phyloP scores from a whole-genome alignment of 2,888 invertebrate species.

The Yponomeuta plumbellus region DNA sequence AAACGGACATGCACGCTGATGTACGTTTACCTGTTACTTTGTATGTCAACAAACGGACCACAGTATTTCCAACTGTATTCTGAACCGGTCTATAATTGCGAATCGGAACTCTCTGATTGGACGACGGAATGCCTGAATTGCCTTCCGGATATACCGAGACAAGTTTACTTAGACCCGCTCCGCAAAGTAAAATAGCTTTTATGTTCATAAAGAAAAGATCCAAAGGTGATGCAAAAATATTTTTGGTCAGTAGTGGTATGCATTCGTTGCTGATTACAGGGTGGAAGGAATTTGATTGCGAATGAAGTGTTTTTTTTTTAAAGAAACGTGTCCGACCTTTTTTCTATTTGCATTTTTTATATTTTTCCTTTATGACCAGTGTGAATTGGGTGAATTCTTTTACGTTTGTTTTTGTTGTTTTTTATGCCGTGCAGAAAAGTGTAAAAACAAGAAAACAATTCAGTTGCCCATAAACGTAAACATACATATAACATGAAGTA shows the following conservation, averaged over 20 bases:
- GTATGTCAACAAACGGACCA: neutral
- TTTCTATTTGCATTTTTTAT: neutral
- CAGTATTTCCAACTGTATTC: neutral
- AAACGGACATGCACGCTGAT: too few species aligned
- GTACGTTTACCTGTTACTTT: neutral
- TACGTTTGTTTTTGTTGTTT: neutral
- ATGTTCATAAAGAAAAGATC: neutral
- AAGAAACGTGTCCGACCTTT: neutral
- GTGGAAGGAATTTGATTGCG: conserved; percentile 12
- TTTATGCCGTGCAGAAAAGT: neutral
- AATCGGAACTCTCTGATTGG: conserved; percentile 11
- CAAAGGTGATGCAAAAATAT: neutral
- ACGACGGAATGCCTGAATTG: neutral
- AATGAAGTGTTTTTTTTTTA: conserved; percentile 3
- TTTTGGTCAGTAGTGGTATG: neutral
- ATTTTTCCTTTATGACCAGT: neutral
- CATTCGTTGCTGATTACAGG: conserved; percentile 12
- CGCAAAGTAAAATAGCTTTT: neutral
- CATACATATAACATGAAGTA: too few species aligned
- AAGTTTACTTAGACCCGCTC: neutral
- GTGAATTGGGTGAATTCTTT: neutral
- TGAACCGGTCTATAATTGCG: conserved; percentile 5
- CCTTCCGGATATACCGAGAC: neutral
- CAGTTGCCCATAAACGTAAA: too few species aligned
- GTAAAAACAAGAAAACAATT: too few species aligned